These are phyloP conservation scores for Acestrorhynchus altus DNA, from an alignment of 2,797 vertebrate genomes.

Conservation along the genomic window DNA sequence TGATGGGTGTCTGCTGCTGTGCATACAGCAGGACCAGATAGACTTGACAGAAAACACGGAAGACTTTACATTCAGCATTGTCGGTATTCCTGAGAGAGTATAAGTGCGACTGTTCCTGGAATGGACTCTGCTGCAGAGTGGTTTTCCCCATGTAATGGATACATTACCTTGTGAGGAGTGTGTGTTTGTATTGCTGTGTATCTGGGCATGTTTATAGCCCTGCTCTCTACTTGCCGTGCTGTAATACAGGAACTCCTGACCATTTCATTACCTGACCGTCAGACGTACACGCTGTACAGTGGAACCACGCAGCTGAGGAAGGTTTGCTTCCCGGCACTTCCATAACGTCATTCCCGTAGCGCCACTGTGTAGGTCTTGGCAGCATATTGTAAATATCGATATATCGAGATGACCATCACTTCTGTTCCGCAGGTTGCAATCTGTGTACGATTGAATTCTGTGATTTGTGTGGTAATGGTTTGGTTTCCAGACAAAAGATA, in stretches of 20 bases:
- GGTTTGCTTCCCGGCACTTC: too few species aligned
- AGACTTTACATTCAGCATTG: background rate
- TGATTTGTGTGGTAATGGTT: too few species aligned
- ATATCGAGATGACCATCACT: too few species aligned
- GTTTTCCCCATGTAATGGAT: slow-evolving; percentile 65
- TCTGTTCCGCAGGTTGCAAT: too few species aligned
- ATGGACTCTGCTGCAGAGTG: slow-evolving; percentile 40
- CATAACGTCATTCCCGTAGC: too few species aligned
- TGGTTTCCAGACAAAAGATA: too few species aligned
- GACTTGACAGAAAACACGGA: background rate
- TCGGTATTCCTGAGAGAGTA: slow-evolving; percentile 3
- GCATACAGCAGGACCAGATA: background rate
- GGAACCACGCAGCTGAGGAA: background rate
- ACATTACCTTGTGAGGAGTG: slow-evolving; percentile 60
- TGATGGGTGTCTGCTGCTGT: background rate
- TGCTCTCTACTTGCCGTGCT: background rate
- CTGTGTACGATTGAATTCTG: too few species aligned
- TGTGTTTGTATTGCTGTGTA: background rate
- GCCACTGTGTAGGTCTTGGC: too few species aligned
- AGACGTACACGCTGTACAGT: too few species aligned
- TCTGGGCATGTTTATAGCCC: background rate
- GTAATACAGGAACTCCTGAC: background rate
- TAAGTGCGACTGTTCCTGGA: background rate
- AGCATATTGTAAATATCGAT: too few species aligned
- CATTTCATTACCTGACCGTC: too few species aligned